These are phyloP conservation scores for Bombus sylvicola DNA, from an alignment of 1,140 invertebrate genomes.

Conservation along the genomic window DNA sequence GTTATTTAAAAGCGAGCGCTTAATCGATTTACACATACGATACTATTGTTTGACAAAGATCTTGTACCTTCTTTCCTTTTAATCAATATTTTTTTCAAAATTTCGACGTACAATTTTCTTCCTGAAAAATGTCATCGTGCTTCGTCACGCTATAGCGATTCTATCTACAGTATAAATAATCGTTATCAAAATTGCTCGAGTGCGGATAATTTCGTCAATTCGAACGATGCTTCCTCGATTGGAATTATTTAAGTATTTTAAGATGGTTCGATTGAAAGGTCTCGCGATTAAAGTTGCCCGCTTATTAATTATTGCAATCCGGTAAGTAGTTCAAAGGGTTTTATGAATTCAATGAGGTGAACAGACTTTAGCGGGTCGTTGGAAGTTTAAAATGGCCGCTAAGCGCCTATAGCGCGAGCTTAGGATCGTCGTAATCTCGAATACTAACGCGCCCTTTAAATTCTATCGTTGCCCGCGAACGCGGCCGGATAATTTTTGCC, in stretches of 20 bases:
- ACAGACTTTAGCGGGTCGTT: background rate
- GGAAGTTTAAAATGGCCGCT: background rate
- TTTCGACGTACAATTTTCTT: background rate
- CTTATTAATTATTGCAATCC: background rate
- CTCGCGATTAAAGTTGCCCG: background rate
- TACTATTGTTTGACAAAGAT: background rate
- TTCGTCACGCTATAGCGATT: background rate
- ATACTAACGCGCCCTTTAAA: conserved; percentile 25
- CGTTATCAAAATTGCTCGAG: background rate
- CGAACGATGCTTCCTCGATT: background rate
- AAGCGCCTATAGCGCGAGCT: conserved; percentile 9
- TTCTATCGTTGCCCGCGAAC: conserved; percentile 6
- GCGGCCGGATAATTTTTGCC: background rate
- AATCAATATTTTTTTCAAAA: background rate
- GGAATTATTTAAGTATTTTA: background rate
- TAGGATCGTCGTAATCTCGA: conserved; percentile 33
- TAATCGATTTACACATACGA: background rate
- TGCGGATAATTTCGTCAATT: background rate
- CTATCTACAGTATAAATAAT: background rate
- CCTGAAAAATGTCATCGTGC: accelerated
- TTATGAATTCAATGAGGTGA: conserved; percentile 11
- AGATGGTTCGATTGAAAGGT: background rate
- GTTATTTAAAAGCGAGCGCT: background rate
- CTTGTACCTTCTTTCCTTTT: background rate
- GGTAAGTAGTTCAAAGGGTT: background rate